Conservation (phyloP, 1,140 invertebrate species). For the Zaprionus ghesquierei region DNA sequence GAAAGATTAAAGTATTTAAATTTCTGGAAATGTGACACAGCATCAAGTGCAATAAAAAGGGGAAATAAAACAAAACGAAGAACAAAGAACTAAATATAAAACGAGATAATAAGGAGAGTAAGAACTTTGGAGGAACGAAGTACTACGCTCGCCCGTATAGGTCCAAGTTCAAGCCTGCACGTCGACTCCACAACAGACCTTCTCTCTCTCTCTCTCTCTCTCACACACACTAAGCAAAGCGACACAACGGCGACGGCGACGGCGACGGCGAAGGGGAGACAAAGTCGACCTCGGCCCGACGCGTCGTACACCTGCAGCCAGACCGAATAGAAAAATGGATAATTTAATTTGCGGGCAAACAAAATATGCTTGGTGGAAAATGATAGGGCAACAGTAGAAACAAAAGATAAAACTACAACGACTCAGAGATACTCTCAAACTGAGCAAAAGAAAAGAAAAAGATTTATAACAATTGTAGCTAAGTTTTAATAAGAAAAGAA, state of each 20-base stretch:
- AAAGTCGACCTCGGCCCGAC: neutral
- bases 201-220: too few relatives aligned
- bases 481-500: neutral
- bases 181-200: slow-evolving; percentile 8
- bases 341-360: slow-evolving; percentile 71
- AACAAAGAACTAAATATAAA: neutral
- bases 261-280: neutral
- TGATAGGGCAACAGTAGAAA: slow-evolving; percentile 1
- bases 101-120: neutral
- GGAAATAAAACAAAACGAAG: slow-evolving; percentile 3
- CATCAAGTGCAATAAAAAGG: slow-evolving; percentile 4
- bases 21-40: slow-evolving; percentile 17
- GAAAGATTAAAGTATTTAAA: slow-evolving; percentile 11
- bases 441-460: neutral
- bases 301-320: neutral
- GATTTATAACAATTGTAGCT: neutral
- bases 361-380: slow-evolving; percentile 34
- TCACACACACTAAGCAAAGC: slow-evolving; percentile 14
- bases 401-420: neutral
- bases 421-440: neutral
- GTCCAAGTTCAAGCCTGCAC: slow-evolving; percentile 14
- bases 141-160: neutral
- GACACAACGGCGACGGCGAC: neutral
- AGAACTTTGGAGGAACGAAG: neutral
- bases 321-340: slow-evolving; percentile 33